A percentile compares a stretch with the other conserved stretches of the same genome.
These are phyloP conservation scores for Lymantria monacha DNA, from an alignment of 2,888 invertebrate genomes.

Conservation along the genomic window DNA sequence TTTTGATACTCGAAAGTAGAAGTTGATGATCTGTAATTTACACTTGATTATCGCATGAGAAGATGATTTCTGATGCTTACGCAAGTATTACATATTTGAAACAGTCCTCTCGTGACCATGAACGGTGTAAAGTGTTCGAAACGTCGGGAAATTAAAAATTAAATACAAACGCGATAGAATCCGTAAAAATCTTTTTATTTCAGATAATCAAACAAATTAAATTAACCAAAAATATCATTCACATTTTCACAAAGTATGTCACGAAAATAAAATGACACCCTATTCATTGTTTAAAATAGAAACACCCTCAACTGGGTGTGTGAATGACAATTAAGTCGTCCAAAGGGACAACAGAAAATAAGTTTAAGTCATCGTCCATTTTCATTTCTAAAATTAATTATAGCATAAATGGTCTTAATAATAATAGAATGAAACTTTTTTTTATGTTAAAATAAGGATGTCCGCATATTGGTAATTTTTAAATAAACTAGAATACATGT, in stretches of 20 bases:
- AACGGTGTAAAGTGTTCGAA: too few species aligned
- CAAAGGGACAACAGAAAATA: constrained; percentile 1
- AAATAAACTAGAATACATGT: too few species aligned
- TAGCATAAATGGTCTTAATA: constrained; percentile 9
- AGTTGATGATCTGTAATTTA: too few species aligned
- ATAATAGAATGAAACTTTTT: neutral
- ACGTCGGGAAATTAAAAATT: too few species aligned
- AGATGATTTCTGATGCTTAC: too few species aligned
- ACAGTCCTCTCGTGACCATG: too few species aligned
- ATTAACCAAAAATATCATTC: neutral
- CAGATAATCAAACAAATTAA: too few species aligned
- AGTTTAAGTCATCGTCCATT: constrained; percentile 6
- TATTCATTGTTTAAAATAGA: constrained; percentile 3
- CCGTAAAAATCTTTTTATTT: too few species aligned
- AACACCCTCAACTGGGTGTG: constrained; percentile 5
- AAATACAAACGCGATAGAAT: too few species aligned
- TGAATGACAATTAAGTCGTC: neutral
- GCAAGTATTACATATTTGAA: too few species aligned
- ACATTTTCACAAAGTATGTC: neutral
- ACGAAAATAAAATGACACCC: constrained; percentile 2
- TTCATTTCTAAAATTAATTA: constrained; percentile 15
- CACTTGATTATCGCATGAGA: too few species aligned
- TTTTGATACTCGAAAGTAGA: too few species aligned
- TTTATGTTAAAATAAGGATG: neutral
- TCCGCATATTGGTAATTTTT: neutral